Conservation (phyloP, 2,797 vertebrate species). For the Micrastur ruficollis region DNA sequence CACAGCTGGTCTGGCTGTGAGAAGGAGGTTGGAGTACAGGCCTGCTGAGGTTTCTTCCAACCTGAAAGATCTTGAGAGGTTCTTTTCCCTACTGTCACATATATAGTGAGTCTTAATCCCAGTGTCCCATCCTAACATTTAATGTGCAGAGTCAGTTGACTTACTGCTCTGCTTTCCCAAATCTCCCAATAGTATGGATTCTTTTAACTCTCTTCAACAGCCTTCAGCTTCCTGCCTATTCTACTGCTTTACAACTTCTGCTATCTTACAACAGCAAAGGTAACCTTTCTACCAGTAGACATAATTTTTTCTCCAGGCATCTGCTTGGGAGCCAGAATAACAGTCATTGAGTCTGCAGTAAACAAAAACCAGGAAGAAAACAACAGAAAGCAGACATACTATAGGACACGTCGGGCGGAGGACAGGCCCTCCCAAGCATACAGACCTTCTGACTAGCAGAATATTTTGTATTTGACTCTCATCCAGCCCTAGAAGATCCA, state of each 20-base stretch:
- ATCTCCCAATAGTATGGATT: background rate
- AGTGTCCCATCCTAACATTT: background rate
- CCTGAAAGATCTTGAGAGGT: background rate
- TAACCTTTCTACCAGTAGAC: background rate
- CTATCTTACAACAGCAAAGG: background rate
- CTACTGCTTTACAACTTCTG: background rate
- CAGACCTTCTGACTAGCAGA: background rate
- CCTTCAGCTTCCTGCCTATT: background rate
- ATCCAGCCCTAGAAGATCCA: background rate
- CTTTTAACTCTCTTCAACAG: background rate
- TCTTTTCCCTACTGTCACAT: background rate
- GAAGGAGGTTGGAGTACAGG: background rate
- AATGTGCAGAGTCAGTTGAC: background rate
- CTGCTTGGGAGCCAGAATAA: background rate
- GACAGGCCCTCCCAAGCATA: background rate
- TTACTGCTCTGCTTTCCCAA: background rate
- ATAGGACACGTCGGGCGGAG: rapidly evolving
- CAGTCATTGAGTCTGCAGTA: background rate
- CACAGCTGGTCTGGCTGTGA: background rate
- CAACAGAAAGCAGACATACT: background rate
- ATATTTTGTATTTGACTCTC: background rate
- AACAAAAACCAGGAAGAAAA: background rate
- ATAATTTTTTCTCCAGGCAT: background rate
- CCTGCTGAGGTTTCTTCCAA: background rate
- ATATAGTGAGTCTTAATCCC: background rate